Evolutionary conservation across 2,888 invertebrate species (phyloP).

Genomic region (Morpho achilles): DNA sequence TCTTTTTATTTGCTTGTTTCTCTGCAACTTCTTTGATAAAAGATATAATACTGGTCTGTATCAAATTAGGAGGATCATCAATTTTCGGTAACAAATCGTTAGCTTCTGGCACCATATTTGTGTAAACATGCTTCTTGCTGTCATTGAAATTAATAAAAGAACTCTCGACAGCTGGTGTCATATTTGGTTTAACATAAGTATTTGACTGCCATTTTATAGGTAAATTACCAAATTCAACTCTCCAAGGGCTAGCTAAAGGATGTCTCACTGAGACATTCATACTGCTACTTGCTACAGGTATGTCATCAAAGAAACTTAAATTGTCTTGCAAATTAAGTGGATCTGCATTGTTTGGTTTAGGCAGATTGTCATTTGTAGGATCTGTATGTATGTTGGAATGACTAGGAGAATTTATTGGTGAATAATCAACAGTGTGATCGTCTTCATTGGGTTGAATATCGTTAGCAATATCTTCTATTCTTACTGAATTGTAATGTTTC

Average conservation of each 20-base stretch:
- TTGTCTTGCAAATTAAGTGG: slow-evolving; percentile 56
- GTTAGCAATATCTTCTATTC: slow-evolving; percentile 62
- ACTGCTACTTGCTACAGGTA: slow-evolving; percentile 68
- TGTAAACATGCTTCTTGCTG: slow-evolving; percentile 65
- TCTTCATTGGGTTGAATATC: slow-evolving; percentile 46
- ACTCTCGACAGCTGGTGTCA: slow-evolving; percentile 72
- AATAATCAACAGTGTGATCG: slow-evolving; percentile 53
- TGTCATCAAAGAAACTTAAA: slow-evolving; percentile 64
- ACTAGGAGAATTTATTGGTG: slow-evolving; percentile 56
- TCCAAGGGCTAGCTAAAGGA: slow-evolving; percentile 68
- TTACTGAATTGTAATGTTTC: slow-evolving; percentile 47
- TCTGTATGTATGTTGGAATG: slow-evolving; percentile 28
- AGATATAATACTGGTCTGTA: slow-evolving; percentile 68
- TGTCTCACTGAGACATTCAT: slow-evolving; percentile 56
- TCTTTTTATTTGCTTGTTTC: slow-evolving; percentile 53
- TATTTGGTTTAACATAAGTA: slow-evolving; percentile 66
- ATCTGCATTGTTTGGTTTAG: slow-evolving; percentile 31
- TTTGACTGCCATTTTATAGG: slow-evolving; percentile 70
- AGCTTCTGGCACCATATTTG: slow-evolving; percentile 48
- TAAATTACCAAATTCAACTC: slow-evolving; percentile 61
- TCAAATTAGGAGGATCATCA: slow-evolving; percentile 45
- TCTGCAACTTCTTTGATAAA: slow-evolving; percentile 65
- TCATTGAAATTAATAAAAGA: slow-evolving; percentile 60
- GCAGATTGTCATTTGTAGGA: slow-evolving; percentile 12
- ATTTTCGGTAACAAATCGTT: slow-evolving; percentile 43